These are phyloP conservation scores for Macrosoma leucophasiata DNA, from an alignment of 2,888 invertebrate genomes.

Conservation along the genomic window DNA sequence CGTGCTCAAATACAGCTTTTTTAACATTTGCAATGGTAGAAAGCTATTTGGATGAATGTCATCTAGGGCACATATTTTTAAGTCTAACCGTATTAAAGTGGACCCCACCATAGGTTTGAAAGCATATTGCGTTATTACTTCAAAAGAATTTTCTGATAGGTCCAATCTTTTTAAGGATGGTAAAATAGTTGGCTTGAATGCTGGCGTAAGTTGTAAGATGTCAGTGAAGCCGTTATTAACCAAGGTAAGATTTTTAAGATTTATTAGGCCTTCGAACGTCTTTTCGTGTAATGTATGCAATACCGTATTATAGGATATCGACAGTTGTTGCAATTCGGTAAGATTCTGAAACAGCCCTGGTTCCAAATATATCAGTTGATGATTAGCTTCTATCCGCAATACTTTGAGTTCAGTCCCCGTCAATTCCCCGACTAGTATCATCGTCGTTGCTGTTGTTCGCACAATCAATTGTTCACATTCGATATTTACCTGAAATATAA, in stretches of 20 bases:
- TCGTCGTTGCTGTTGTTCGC: conserved; percentile 63
- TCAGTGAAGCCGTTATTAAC: conserved; percentile 73
- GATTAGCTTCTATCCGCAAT: conserved; percentile 74
- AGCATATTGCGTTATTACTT: conserved; percentile 51
- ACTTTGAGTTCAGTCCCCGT: conserved; percentile 50
- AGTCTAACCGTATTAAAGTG: conserved; percentile 54
- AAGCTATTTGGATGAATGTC: conserved; percentile 69
- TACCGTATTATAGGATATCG: conserved; percentile 72
- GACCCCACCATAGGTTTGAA: conserved; percentile 65
- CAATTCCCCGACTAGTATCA: conserved; percentile 58
- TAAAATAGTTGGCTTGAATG: conserved; percentile 54
- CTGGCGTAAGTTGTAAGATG: conserved; percentile 54
- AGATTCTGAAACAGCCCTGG: conserved; percentile 67
- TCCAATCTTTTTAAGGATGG: conserved; percentile 63
- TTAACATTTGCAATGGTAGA: conserved; percentile 55
- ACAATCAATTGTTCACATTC: conserved; percentile 56
- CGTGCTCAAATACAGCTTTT: conserved; percentile 65
- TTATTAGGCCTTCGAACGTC: conserved; percentile 68
- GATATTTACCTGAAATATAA: conserved; percentile 47
- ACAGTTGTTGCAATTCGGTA: conserved; percentile 61
- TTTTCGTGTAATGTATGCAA: conserved; percentile 54
- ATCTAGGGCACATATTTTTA: conserved; percentile 72
- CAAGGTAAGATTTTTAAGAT: conserved; percentile 64
- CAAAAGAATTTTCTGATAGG: conserved; percentile 72
- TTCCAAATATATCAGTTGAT: conserved; percentile 60